Evolutionary conservation across 2,797 vertebrate species (phyloP).

Genomic region (Brotula barbata): DNA sequence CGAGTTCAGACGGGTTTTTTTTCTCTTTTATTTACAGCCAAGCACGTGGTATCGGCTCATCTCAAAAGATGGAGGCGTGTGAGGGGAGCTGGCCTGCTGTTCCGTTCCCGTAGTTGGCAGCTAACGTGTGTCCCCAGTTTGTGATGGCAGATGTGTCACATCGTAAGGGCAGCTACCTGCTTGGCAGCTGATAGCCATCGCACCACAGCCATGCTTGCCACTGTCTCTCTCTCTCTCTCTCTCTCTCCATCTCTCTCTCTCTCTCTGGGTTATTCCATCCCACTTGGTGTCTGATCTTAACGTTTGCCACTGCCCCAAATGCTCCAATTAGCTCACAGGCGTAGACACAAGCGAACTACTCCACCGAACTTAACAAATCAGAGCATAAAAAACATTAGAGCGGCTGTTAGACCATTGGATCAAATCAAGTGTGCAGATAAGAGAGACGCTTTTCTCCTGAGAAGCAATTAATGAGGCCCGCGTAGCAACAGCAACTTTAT

Average conservation of each 20-base stretch:
- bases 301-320: slow-evolving; percentile 44
- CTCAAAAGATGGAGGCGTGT: slow-evolving; percentile 46
- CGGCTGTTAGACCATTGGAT: slow-evolving; percentile 40
- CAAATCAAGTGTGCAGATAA: slow-evolving; percentile 31
- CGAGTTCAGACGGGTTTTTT: slow-evolving; percentile 29
- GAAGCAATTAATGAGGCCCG: slow-evolving; percentile 45
- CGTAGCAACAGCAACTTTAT: slow-evolving; percentile 34
- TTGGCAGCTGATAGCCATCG: slow-evolving; percentile 45
- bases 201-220: slow-evolving; percentile 29
- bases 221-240: slow-evolving; percentile 7
- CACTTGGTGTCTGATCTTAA: slow-evolving; percentile 23
- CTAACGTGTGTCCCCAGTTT: slow-evolving; percentile 31
- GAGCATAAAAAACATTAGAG: slow-evolving; percentile 30
- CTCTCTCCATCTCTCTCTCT: slow-evolving; percentile 8
- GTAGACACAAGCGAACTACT: slow-evolving; percentile 36
- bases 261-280: slow-evolving; percentile 19
- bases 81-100: slow-evolving; percentile 44
- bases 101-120: slow-evolving; percentile 39
- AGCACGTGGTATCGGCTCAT: slow-evolving; percentile 28
- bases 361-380: slow-evolving; percentile 37
- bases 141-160: slow-evolving; percentile 63
- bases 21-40: slow-evolving; percentile 30
- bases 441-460: slow-evolving; percentile 41
- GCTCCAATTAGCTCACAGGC: slow-evolving; percentile 53
- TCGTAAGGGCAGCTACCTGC: slow-evolving; percentile 54